A percentile compares a stretch with the other conserved stretches of the same genome.
These are phyloP conservation scores for Mactromeris polynyma DNA, from an alignment of 2,888 invertebrate species.

Conservation along the genomic window DNA sequence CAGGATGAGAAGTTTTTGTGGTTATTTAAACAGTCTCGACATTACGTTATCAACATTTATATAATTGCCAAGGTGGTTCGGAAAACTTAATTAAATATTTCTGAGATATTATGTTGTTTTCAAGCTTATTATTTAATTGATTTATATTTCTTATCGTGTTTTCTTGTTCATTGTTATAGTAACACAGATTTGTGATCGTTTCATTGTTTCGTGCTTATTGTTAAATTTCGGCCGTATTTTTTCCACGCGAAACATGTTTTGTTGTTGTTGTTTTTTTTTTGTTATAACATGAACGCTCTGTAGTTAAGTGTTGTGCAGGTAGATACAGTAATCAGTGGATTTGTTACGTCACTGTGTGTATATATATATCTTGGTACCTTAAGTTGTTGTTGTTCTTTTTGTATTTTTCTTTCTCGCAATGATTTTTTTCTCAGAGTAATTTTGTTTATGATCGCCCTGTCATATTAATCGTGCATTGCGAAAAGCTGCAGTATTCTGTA, in stretches of 20 bases:
- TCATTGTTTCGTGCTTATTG: neutral
- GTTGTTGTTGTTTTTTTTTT: neutral
- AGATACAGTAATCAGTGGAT: neutral
- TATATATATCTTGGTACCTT: neutral
- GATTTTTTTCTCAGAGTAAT: too few relatives aligned
- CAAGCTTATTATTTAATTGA: neutral
- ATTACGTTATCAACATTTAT: neutral
- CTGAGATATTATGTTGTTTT: neutral
- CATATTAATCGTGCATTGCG: neutral
- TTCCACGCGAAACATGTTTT: neutral
- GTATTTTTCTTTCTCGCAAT: neutral
- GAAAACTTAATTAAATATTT: neutral
- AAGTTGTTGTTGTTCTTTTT: neutral
- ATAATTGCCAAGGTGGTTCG: neutral
- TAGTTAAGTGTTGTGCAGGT: neutral
- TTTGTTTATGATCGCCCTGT: neutral
- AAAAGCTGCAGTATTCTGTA: neutral
- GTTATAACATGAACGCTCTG: neutral
- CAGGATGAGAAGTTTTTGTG: neutral
- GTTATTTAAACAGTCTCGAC: neutral
- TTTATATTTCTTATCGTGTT: neutral
- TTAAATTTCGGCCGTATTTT: neutral
- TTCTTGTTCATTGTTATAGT: neutral
- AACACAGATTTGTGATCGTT: neutral
- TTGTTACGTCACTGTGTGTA: neutral